Conservation (phyloP, 2,888 invertebrate species). For the Celastrina argiolus region DNA sequence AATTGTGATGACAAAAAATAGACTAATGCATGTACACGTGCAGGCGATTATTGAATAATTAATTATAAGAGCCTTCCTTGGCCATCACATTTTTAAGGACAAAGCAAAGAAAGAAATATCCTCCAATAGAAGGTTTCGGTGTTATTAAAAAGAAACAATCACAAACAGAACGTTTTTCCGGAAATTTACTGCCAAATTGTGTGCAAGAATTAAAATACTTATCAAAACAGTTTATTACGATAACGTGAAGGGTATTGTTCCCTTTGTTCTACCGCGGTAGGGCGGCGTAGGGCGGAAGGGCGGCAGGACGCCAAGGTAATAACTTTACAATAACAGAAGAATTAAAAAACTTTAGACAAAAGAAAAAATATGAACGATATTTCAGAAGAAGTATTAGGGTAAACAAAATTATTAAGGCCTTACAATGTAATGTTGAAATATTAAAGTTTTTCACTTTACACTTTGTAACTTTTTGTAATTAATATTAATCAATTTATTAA, state of each 20-base stretch:
- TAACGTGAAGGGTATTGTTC: background rate
- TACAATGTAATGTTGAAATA: background rate
- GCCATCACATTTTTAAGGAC: background rate
- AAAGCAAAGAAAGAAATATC: background rate
- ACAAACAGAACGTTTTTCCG: background rate
- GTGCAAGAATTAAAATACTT: constrained; percentile 7
- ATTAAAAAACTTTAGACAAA: background rate
- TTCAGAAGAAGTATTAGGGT: background rate
- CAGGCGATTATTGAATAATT: too few species aligned
- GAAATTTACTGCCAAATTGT: background rate
- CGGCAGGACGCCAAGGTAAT: background rate
- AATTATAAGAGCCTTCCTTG: too few species aligned
- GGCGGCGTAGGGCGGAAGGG: background rate
- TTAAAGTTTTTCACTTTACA: too few species aligned
- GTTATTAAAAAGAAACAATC: background rate
- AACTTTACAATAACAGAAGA: background rate
- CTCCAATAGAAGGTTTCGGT: too few species aligned
- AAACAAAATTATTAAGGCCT: background rate
- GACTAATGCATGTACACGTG: too few species aligned
- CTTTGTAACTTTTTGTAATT: too few species aligned
- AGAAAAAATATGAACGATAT: background rate
- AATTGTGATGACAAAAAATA: too few species aligned
- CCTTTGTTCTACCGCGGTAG: constrained; percentile 1
- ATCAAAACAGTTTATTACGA: background rate
- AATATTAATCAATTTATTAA: too few species aligned